Percentiles rank a stretch among this genome's conserved stretches.
Conservation (phyloP, 2,888 invertebrate species). For the Synanthedon andrenaeformis region DNA sequence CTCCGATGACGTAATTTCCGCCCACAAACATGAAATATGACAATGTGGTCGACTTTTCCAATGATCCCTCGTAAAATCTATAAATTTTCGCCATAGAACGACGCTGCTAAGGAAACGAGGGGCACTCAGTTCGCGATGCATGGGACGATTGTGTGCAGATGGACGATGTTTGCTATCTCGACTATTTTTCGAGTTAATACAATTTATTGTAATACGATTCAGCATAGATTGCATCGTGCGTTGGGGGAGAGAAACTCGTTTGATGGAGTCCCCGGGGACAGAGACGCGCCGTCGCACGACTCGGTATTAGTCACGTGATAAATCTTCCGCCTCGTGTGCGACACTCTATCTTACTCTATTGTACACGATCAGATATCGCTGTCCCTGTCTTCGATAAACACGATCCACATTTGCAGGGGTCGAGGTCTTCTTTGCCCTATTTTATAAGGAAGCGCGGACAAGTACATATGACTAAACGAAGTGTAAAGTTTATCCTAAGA, state of each 20-base stretch:
- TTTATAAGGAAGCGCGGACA: slow-evolving; percentile 36
- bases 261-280: slow-evolving; percentile 64
- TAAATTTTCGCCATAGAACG: slow-evolving; percentile 52
- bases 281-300: slow-evolving; percentile 53
- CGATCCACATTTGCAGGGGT: slow-evolving; percentile 45
- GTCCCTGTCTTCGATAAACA: slow-evolving; percentile 44
- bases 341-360: slow-evolving; percentile 45
- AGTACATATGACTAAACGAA: slow-evolving; percentile 25
- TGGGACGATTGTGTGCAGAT: slow-evolving; percentile 63
- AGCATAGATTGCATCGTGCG: slow-evolving; percentile 69
- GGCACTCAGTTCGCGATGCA: slow-evolving; percentile 31
- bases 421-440: slow-evolving; percentile 42
- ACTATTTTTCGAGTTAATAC: slow-evolving; percentile 70
- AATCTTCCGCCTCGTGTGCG: slow-evolving; percentile 51
- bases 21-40: slow-evolving; percentile 57
- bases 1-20: slow-evolving; percentile 57
- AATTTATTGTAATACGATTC: slow-evolving; percentile 72
- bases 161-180: slow-evolving; percentile 68
- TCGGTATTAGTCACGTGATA: slow-evolving; percentile 68
- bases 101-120: slow-evolving; percentile 42
- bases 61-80: slow-evolving; percentile 67
- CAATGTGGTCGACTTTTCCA: slow-evolving; percentile 52
- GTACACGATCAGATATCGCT: slow-evolving; percentile 33
- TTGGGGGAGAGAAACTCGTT: slow-evolving; percentile 67
- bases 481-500: slow-evolving; percentile 19